phyloP scores from a whole-genome alignment of 2,888 invertebrate species.

The Syrphus vitripennis region DNA sequence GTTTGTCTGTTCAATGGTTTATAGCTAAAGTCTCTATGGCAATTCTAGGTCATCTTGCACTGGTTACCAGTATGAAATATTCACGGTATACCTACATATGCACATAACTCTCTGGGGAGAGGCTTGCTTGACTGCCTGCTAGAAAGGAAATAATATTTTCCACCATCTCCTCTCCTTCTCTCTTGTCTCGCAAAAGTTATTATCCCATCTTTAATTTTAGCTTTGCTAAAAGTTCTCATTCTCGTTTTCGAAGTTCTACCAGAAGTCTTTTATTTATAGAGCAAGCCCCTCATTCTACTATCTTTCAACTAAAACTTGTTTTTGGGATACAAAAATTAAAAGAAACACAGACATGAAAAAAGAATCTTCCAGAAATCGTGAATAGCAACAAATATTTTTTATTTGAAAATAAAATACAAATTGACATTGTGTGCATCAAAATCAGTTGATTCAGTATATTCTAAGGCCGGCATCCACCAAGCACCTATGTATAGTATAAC shows the following conservation, averaged over 20 bases:
- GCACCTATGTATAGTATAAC: no score
- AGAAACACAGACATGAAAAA: no score
- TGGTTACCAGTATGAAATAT: conserved; percentile 59
- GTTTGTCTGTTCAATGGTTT: conserved; percentile 45
- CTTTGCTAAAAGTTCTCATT: not conserved
- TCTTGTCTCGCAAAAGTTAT: not conserved
- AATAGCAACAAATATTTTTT: no score
- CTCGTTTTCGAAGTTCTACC: not conserved
- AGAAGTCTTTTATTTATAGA: not conserved
- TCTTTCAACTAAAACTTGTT: not conserved
- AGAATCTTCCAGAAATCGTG: no score
- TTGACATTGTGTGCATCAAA: no score
- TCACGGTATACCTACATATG: conserved; percentile 17
- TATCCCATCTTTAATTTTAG: not conserved
- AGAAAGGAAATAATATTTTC: conserved; percentile 5
- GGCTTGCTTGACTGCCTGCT: not conserved
- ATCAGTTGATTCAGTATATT: no score
- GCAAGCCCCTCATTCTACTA: not conserved
- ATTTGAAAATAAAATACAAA: no score
- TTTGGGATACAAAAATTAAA: not conserved
- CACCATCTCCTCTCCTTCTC: not conserved
- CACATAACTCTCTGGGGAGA: not conserved
- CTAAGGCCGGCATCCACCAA: no score
- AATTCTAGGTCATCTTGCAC: conserved; percentile 64
- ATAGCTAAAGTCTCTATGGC: conserved; percentile 35